Evolutionary conservation across 2,797 vertebrate species (phyloP), one percentile per base, ranked within the genome.

Genomic region (Lates japonicus): DNA sequence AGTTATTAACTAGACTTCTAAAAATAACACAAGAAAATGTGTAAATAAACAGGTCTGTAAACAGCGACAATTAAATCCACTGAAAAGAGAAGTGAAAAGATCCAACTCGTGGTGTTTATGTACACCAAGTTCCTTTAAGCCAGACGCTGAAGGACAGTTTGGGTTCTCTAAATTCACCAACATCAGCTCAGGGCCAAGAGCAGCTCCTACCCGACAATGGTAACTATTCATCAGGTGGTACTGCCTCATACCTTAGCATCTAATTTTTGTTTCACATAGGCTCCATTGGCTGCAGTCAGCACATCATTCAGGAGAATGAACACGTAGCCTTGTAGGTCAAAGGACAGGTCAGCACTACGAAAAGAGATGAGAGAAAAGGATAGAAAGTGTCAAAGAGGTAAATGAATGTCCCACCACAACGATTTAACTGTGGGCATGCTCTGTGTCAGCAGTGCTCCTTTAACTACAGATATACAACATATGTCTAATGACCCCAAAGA

Each of bases 201-300:
- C 67, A 76, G 74, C 81, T 78, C 42, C 59, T 17, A n/a, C 25
- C 69, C 52, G 70, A 92, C 90, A 92, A 89, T 85, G 84, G 51
- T 20, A 44, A 64, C 84, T 66, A 92, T 91, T 93, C 88, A 93
- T 89, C 48, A 4, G 49, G 20, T 0, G 49, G 37, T 5, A 19
- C 57, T 33, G 68, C 79, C 66, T 46, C 96, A 92, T 95, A 98
- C 98, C 97, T 99, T 99, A 0, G 98, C 97, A 81, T 99, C 98
- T 84, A 99, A 93, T 93, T 99, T 99, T 93, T 99, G 98, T 72
- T 99, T 99, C 25, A 99, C 96, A 0, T 98, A 99, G 82, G 98
- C 98, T 59, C 98, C 98, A 54, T 99, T 99, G 83, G 97, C 97
- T 76, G 98, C 98, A 78, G 98, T 99, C 92, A 99, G 94, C 83